Conservation (phyloP, 2,888 invertebrate species). For the Cacoxenus indagator region DNA sequence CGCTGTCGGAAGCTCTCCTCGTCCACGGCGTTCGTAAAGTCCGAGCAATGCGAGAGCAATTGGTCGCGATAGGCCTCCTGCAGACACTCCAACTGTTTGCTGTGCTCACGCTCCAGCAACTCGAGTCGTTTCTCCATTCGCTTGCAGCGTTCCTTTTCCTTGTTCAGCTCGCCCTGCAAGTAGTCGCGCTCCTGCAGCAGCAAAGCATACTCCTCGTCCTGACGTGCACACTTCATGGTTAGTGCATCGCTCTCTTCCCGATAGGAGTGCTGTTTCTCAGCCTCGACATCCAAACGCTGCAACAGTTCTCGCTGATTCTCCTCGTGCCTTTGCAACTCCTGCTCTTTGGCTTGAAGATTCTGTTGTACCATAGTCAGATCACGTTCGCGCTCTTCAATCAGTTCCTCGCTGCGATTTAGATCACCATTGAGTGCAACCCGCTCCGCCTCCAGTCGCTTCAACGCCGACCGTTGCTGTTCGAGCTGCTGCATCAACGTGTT, state of each 20-base stretch:
- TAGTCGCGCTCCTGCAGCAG: conserved; percentile 67
- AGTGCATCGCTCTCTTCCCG: conserved; percentile 55
- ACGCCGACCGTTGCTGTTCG: conserved; percentile 53
- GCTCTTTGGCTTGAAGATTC: conserved; percentile 57
- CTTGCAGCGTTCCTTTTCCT: conserved; percentile 78
- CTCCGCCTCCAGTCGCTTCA: conserved; percentile 53
- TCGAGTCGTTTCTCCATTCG: conserved; percentile 80
- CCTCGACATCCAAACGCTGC: conserved; percentile 52
- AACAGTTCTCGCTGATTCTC: conserved; percentile 50
- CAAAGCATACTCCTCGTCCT: conserved; percentile 68
- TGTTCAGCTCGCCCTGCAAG: conserved; percentile 74
- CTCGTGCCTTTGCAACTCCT: conserved; percentile 57
- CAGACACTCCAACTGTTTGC: conserved; percentile 85
- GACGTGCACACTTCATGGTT: conserved; percentile 62
- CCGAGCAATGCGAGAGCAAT: conserved; percentile 61
- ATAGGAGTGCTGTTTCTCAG: conserved; percentile 46
- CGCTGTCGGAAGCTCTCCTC: conserved; percentile 78
- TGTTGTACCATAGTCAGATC: conserved; percentile 54
- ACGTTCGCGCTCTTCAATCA: conserved; percentile 65
- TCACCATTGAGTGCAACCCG: conserved; percentile 55
- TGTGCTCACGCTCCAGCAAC: conserved; percentile 85
- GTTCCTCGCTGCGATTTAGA: conserved; percentile 62
- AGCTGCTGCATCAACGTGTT: conserved; percentile 55
- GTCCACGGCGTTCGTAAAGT: conserved; percentile 72
- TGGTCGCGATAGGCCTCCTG: conserved; percentile 80